These are phyloP conservation scores for Agonum fuliginosum DNA, from an alignment of 2,888 invertebrate genomes.

Conservation along the genomic window DNA sequence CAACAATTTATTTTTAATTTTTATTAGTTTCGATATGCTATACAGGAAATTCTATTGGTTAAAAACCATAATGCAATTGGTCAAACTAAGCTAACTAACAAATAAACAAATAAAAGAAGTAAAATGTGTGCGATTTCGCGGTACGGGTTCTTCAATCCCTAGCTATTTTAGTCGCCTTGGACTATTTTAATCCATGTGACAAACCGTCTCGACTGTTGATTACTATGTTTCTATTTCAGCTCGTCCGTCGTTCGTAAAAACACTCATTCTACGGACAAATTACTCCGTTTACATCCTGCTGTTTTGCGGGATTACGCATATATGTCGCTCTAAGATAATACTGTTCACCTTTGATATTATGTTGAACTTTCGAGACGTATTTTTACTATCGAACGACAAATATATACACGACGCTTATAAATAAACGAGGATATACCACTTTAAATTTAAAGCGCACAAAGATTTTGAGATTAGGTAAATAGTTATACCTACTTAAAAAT, in stretches of 20 bases:
- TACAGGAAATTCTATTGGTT: too few species aligned
- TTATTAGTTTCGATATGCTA: too few species aligned
- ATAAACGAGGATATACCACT: too few species aligned
- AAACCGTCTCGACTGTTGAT: conserved; percentile 59
- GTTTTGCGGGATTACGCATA: not conserved
- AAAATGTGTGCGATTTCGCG: conserved; percentile 13
- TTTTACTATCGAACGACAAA: too few species aligned
- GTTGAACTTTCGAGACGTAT: too few species aligned
- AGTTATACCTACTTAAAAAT: too few species aligned
- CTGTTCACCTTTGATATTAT: not conserved
- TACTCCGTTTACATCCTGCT: conserved; percentile 51
- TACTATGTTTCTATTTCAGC: conserved; percentile 60
- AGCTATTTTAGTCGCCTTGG: conserved; percentile 51
- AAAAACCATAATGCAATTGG: not conserved
- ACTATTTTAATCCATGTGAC: conserved; percentile 58
- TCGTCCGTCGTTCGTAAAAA: conserved; percentile 54
- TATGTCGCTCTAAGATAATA: not conserved
- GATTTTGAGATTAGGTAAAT: too few species aligned
- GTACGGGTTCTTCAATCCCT: conserved; percentile 20
- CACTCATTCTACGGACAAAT: conserved; percentile 52
- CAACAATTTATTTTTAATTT: too few species aligned
- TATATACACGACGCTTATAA: too few species aligned
- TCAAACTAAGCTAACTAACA: not conserved
- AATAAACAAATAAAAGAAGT: not conserved
- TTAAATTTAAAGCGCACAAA: too few species aligned